These are phyloP conservation scores for Ceratosolen solmsi DNA, from an alignment of 1,140 invertebrate genomes.

Conservation along the genomic window DNA sequence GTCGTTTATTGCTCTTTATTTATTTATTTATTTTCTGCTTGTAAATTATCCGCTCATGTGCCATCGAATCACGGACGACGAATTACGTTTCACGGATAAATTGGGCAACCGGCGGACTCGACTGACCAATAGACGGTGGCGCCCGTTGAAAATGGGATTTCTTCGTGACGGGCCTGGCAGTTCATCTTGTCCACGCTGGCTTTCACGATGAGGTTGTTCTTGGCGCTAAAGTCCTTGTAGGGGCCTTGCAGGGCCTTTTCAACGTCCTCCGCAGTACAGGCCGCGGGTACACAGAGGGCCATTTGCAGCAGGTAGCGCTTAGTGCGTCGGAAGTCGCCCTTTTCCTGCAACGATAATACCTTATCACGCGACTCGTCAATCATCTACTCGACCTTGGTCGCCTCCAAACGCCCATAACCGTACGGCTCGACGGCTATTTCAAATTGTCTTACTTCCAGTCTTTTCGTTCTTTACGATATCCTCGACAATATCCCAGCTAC, in stretches of 20 bases:
- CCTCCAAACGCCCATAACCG: too few species aligned
- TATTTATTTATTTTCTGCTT: too few species aligned
- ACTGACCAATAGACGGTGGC: conserved; percentile 16
- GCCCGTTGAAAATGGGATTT: conserved; percentile 12
- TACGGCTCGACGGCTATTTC: too few species aligned
- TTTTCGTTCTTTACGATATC: too few species aligned
- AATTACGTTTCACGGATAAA: too few species aligned
- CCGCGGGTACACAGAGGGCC: conserved; percentile 67
- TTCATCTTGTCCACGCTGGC: conserved; percentile 54
- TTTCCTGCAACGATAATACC: conserved; percentile 35
- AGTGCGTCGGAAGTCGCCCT: conserved; percentile 56
- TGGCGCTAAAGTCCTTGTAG: conserved; percentile 44
- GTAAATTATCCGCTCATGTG: too few species aligned
- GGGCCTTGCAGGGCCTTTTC: conserved; percentile 51
- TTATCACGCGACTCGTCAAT: neutral
- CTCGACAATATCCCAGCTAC: too few species aligned
- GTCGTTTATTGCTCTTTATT: too few species aligned
- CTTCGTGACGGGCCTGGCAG: conserved; percentile 55
- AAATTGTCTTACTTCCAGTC: too few species aligned
- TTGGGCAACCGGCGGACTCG: too few species aligned
- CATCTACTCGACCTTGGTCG: neutral
- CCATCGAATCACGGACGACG: too few species aligned
- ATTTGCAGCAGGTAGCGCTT: conserved; percentile 54
- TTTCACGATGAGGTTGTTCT: conserved; percentile 53
- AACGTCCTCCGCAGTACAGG: conserved; percentile 60